Percentiles rank a stretch among this genome's conserved stretches.
Conservation (phyloP, 2,888 invertebrate genomes). For the Dynastes grantii region DNA sequence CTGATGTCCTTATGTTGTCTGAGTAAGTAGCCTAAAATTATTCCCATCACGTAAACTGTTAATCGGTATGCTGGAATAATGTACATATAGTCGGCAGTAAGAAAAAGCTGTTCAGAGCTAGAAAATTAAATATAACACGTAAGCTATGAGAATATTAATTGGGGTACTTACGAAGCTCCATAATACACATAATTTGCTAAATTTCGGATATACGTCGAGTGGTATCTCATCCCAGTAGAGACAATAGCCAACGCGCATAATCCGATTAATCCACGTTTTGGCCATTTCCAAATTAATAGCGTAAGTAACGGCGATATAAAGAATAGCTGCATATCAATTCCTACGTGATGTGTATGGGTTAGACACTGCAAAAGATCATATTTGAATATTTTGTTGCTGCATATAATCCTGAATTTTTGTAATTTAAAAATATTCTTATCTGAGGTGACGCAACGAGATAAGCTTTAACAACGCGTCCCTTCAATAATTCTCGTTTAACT, state of each 20-base stretch:
- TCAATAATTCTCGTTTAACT: too few species aligned
- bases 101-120: slow-evolving; percentile 78
- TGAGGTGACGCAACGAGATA: too few species aligned
- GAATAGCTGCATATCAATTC: slow-evolving; percentile 81
- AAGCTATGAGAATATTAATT: background rate
- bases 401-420: too few species aligned
- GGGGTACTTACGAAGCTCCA: slow-evolving; percentile 77
- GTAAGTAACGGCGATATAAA: slow-evolving; percentile 76
- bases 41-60: slow-evolving; percentile 81
- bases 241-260: slow-evolving; percentile 71
- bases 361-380: slow-evolving; percentile 73
- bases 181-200: slow-evolving; percentile 80
- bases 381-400: background rate
- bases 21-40: slow-evolving; percentile 76
- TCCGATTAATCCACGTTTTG: slow-evolving; percentile 71
- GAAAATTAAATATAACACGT: slow-evolving; percentile 55
- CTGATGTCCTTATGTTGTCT: slow-evolving; percentile 70
- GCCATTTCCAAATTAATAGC: slow-evolving; percentile 76
- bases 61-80: slow-evolving; percentile 78
- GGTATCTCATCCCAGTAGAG: slow-evolving; percentile 77
- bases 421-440: too few species aligned
- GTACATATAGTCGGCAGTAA: slow-evolving; percentile 80
- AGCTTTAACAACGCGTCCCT: too few species aligned
- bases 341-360: slow-evolving; percentile 81
- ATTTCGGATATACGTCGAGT: slow-evolving; percentile 75